phyloP scores from a whole-genome alignment of 2,888 invertebrate genomes.

The Zonitis immaculata region DNA sequence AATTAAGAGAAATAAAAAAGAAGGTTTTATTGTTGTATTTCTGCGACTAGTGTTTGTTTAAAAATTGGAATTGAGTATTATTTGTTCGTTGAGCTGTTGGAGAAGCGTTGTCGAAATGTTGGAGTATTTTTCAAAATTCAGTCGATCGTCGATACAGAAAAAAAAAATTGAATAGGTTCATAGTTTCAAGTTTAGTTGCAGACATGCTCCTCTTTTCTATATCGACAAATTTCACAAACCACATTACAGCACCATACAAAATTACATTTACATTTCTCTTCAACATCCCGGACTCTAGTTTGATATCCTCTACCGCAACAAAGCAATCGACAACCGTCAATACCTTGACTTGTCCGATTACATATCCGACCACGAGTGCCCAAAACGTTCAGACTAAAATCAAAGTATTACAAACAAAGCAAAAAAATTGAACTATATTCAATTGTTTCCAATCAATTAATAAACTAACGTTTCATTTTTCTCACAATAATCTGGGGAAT shows the following conservation, averaged over 20 bases:
- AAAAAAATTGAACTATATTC: background rate
- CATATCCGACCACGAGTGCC: constrained; percentile 80
- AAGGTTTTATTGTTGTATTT: background rate
- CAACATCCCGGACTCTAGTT: constrained; percentile 74
- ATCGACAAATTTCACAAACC: constrained; percentile 76
- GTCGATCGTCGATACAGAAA: constrained; percentile 20
- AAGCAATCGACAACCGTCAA: constrained; percentile 80
- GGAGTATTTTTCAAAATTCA: constrained; percentile 16
- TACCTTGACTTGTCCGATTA: constrained; percentile 77
- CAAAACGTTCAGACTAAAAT: constrained; percentile 66
- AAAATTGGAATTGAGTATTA: background rate
- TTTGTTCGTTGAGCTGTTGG: background rate
- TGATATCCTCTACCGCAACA: constrained; percentile 89
- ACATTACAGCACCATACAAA: constrained; percentile 92
- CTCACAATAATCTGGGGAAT: constrained; percentile 90
- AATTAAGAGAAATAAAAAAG: too few relatives aligned
- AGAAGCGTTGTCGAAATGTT: background rate
- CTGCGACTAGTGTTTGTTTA: too few relatives aligned
- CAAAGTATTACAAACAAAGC: constrained; percentile 3
- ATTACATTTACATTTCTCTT: constrained; percentile 83
- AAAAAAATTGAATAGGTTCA: too few relatives aligned
- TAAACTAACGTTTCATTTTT: constrained; percentile 70
- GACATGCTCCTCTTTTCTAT: constrained; percentile 75
- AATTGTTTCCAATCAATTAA: too few relatives aligned
- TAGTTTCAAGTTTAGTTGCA: constrained; percentile 62